phyloP scores from a whole-genome alignment of 2,888 invertebrate genomes.

The Andricus quercusramuli region DNA sequence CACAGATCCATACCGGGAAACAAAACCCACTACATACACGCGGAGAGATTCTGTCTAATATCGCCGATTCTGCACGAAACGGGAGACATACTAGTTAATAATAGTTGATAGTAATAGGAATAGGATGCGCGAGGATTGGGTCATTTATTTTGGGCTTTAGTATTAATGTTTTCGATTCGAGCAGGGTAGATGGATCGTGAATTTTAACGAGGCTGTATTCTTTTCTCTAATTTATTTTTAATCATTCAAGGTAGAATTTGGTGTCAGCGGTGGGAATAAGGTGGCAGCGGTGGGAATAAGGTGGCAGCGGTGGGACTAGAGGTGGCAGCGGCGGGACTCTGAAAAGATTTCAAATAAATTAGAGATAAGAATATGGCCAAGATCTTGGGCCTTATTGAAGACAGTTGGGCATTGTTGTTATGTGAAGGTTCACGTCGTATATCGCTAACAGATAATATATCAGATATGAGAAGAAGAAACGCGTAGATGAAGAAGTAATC shows the following conservation, averaged over 20 bases:
- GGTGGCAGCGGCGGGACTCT: slow-evolving; percentile 28
- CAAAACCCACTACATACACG: slow-evolving; percentile 26
- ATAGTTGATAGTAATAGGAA: slow-evolving; percentile 62
- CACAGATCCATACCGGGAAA: slow-evolving; percentile 8
- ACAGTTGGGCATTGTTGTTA: slow-evolving; percentile 78
- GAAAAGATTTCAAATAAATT: slow-evolving; percentile 26
- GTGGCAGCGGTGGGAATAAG: slow-evolving; percentile 27
- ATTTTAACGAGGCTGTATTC: slow-evolving; percentile 52
- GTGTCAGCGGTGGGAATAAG: slow-evolving; percentile 18
- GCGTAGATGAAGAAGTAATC: slow-evolving; percentile 42
- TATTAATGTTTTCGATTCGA: slow-evolving; percentile 67
- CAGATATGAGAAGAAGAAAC: slow-evolving; percentile 56
- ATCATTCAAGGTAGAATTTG: not conserved
- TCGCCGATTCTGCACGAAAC: slow-evolving; percentile 37
- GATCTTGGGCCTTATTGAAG: slow-evolving; percentile 76
- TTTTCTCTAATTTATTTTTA: slow-evolving; percentile 44
- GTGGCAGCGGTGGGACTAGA: slow-evolving; percentile 21
- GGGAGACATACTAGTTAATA: slow-evolving; percentile 39
- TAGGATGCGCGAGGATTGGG: slow-evolving; percentile 56
- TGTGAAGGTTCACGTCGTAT: slow-evolving; percentile 72
- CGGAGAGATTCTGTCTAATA: slow-evolving; percentile 40
- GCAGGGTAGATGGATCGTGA: slow-evolving; percentile 50
- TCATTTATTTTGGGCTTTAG: slow-evolving; percentile 75
- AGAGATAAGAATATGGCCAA: slow-evolving; percentile 50
- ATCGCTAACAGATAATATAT: slow-evolving; percentile 72